Evolutionary conservation across 2,797 vertebrate genomes (phyloP), one percentile per base, ranked within the genome.

Genomic region (Amniataba percoides): DNA sequence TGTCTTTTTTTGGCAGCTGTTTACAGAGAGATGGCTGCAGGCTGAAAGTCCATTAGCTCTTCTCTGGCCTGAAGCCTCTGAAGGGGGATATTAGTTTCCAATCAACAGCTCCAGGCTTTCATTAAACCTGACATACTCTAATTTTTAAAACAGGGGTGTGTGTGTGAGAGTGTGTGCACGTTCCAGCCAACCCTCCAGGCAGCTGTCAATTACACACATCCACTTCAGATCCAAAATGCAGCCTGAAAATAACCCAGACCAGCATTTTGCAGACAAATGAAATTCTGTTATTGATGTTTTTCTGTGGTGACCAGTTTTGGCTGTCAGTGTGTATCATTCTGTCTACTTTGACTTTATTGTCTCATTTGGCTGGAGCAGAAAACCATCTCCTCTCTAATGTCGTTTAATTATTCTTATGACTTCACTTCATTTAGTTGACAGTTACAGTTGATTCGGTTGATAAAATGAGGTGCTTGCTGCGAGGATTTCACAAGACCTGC

Each of bases 21-120:
- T 74, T 65, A 64, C 39, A 45, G 69, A 85, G 42, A 69, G 62
- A 61, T 16, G 70, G 78, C 75, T 69, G 52, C 34, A 63, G 69
- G 80, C 63, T 81, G 53, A 82, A 66, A 71, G 42, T 52, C 66
- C 70, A 88, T 92, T 87, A 85, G 82, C 62, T 77, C 60, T 42
- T 62, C 59, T 71, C 49, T 57, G 65, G 46, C 71, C 58, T 1
- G 23, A 72, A 68, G 75, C 65, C 36, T 74, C 48, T 6, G 70
- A 77, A 61, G 74, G 78, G 45, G 82, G 51, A 75, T 66, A 88
- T 93, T 87, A 81, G n/a, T 78, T 85, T 65, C 66, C 76, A 74
- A 83, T 88, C 62, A 83, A 81, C 62, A 78, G 78, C 80, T 63
- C 58, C 21, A n/a, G 66, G 78, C 72, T 88, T 82, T 84, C 75